Base-by-base conservation (phyloP, 2,888 invertebrate genomes). In the Papilio protenor region DNA sequence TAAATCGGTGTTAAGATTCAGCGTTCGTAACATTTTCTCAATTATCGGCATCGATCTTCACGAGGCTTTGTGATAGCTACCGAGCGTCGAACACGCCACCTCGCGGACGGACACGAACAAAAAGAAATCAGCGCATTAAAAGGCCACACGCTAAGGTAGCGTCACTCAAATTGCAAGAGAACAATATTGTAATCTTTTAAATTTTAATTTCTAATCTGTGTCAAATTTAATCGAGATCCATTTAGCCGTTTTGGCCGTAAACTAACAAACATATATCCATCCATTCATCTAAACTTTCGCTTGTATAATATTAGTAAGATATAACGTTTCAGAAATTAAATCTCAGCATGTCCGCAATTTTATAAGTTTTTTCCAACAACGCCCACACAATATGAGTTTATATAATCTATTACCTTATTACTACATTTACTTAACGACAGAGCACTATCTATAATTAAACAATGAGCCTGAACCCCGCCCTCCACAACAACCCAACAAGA, bases 1-100 rank as follows among this genome's bases (percentile, higher is more conserved):
- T 92, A 92, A 93, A 93, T 91, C 92, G 91, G 90, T 92, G 93
- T 93, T 94, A 92, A 91, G 91, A 92, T 91, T 92, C 92, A 90
- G 87, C 87, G 88, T 89, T 91, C 91, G 92, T 89, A 90, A 90
- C 88, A 89, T 91, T 92, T 82, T 90, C 92, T 91, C 90, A 92
- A 91, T 93, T 93, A 93, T 93, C 93, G 85, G 90, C 84, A 87
- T 85, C 86, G 91, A 92, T 92, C 92, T 92, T 87, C 88, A 87
- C 91, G 76, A 76, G 90, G 87, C 89, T 88, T 87, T 88, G 87
- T 90, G 90, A 92, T 90, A 87, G 92, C 92, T 91, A 91, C 92
- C 86, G 90, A 87, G 87, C 81, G n/a, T 61, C 85, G 85, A 61
- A 76, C 78, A 75, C 80, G 80, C 70, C 78, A 77, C 57, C 76